phyloP scores from a whole-genome alignment of 2,113 vertebrate species.

The Pipra filicauda region DNA sequence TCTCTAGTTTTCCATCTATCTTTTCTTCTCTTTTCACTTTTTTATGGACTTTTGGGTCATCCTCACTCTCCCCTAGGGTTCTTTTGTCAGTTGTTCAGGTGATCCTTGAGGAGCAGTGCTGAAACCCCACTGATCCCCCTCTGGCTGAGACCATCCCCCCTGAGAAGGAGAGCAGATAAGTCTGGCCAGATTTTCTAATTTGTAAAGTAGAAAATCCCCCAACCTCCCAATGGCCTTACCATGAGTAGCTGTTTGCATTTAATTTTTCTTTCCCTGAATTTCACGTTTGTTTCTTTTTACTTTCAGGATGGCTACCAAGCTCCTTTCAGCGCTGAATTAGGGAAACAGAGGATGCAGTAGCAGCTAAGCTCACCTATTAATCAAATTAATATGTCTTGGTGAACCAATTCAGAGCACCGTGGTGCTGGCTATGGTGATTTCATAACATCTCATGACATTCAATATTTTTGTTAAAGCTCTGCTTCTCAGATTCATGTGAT shows the following conservation, averaged over 20 bases:
- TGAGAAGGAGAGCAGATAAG: background rate
- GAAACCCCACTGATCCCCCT: background rate
- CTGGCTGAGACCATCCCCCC: rapidly evolving
- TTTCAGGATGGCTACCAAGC: background rate
- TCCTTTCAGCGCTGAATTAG: background rate
- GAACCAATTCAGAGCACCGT: background rate
- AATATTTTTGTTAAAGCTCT: background rate
- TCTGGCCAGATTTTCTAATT: background rate
- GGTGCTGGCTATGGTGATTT: background rate
- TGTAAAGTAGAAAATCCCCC: background rate
- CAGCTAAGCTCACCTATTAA: background rate
- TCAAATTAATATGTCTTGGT: background rate
- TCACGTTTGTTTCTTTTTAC: background rate
- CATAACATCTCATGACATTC: background rate
- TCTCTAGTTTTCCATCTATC: background rate
- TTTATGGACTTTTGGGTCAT: background rate
- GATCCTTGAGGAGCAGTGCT: background rate
- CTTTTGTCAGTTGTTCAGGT: background rate
- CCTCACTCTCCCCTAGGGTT: background rate
- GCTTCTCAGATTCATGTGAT: background rate
- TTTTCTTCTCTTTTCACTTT: background rate
- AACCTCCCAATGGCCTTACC: background rate
- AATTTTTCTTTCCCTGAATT: background rate
- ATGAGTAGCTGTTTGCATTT: background rate
- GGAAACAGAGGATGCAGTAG: background rate